Conservation (phyloP, 2,797 vertebrate genomes). For the Danio choprae region DNA sequence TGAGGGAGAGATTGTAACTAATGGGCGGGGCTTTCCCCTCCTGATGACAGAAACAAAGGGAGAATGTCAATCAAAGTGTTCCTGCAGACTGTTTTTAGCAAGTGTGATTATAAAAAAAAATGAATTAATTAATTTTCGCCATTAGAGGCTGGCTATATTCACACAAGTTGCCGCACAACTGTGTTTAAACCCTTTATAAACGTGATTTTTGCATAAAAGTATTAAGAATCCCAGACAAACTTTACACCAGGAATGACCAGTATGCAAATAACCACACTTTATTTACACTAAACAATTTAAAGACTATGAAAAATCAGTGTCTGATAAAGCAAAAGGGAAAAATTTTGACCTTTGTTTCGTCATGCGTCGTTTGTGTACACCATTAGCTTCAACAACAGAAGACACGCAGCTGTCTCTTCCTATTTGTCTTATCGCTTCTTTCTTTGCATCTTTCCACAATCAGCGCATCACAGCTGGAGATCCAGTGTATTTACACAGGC, state of each 20-base stretch:
- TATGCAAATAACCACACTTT: background rate
- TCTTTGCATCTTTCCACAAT: slow-evolving; percentile 25
- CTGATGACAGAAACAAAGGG: too few relatives aligned
- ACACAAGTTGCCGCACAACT: too few relatives aligned
- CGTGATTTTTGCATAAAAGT: background rate
- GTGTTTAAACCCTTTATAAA: too few relatives aligned
- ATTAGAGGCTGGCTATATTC: too few relatives aligned
- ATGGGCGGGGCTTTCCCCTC: too few relatives aligned
- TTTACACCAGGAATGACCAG: background rate
- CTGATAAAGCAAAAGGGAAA: background rate
- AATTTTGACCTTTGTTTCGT: background rate
- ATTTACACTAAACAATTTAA: background rate
- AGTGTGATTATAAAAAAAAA: too few relatives aligned
- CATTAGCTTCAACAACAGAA: slow-evolving; percentile 41
- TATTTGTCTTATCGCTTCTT: background rate
- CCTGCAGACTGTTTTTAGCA: too few relatives aligned
- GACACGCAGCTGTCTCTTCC: slow-evolving; percentile 30
- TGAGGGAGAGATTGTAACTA: too few relatives aligned
- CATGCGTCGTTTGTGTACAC: slow-evolving; percentile 34
- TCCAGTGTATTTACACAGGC: slow-evolving; percentile 33
- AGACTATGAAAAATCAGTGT: background rate
- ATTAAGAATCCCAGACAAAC: background rate
- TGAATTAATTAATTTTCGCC: too few relatives aligned
- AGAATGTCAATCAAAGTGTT: too few relatives aligned
- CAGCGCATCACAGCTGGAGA: slow-evolving; percentile 37